Base-by-base conservation (phyloP, 2,797 vertebrate genomes). In the Enteromius treurensis region DNA sequence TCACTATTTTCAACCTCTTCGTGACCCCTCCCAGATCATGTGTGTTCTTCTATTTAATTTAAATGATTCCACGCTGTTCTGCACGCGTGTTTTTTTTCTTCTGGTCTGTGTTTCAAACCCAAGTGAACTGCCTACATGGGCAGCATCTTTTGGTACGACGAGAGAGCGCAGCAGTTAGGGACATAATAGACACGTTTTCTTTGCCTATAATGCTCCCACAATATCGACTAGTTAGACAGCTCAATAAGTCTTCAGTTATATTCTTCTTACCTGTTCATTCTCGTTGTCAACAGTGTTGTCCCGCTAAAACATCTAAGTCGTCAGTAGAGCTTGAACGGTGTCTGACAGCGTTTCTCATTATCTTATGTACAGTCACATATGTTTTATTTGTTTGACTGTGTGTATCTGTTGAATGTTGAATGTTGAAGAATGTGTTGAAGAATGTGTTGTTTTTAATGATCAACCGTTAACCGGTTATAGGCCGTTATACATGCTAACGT, bases 401-500 rank as follows among this genome's bases (percentile, higher is more conserved):
- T 55, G 32, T 21, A 21, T 55, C n/a, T n/a, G n/a, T n/a, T n/a
- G n/a, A n/a, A n/a, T n/a, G n/a, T n/a, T n/a, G n/a, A 58, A 70
- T 58, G 23, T n/a, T 75, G 2, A 8, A 40, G 21, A n/a, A 9
- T 58, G 11, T 37, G 19, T 23, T 55, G 47, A n/a, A n/a, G n/a
- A n/a, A n/a, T n/a, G n/a, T n/a, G n/a, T n/a, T n/a, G n/a, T n/a
- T 34, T 73, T 37, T 14, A 40, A 53, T 40, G 42, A n/a, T 7
- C 7, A 40, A 10, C 9, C 5, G 29, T 65, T 65, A 65, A 8
- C 32, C 70, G n/a, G 34, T 19, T 67, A 9, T 17, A 32, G 47
- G 62, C 71, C 71, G 32, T 76, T 67, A 67, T 68, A n/a, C 29
- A 40, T 21, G 70, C 47, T n/a, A n/a, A n/a, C n/a, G n/a, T n/a